These are phyloP conservation scores for Sorex fumeus DNA, from an alignment of 2,113 vertebrate genomes.

Conservation along the genomic window DNA sequence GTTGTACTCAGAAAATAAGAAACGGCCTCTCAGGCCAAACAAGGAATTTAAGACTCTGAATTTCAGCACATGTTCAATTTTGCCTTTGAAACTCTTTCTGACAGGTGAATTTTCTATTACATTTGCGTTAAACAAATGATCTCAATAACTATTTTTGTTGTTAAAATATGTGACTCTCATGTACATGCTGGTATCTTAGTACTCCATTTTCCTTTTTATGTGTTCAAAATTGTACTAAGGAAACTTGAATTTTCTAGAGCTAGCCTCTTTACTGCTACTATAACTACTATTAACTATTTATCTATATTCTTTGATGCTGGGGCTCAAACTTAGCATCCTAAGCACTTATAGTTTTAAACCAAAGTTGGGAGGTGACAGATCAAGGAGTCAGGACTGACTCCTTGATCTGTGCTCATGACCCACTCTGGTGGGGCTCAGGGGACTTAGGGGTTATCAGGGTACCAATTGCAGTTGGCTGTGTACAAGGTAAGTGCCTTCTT, in stretches of 20 bases:
- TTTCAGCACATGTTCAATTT: slow-evolving; percentile 32
- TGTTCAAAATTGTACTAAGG: background rate
- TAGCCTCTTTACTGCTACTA: background rate
- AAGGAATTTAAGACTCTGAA: background rate
- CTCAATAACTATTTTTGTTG: background rate
- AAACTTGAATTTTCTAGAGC: background rate
- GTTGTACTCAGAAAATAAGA: slow-evolving; percentile 21
- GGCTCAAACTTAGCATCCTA: too few species aligned
- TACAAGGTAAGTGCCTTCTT: too few species aligned
- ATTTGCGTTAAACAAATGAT: background rate
- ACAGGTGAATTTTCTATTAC: background rate
- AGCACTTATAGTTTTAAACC: background rate
- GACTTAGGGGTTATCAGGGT: too few species aligned
- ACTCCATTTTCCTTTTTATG: background rate
- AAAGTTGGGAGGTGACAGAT: background rate
- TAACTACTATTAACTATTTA: background rate
- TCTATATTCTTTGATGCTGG: too few species aligned
- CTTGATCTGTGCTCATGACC: too few species aligned
- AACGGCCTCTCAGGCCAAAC: slow-evolving; percentile 20
- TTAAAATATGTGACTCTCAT: background rate
- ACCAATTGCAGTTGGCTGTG: too few species aligned
- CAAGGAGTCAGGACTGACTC: background rate
- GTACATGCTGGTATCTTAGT: background rate
- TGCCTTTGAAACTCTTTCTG: slow-evolving; percentile 37
- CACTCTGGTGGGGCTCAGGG: too few species aligned